Percentiles rank a stretch among this genome's conserved stretches.
These are phyloP conservation scores for Trachymyrmex septentrionalis DNA, from an alignment of 1,140 invertebrate species.

Conservation along the genomic window DNA sequence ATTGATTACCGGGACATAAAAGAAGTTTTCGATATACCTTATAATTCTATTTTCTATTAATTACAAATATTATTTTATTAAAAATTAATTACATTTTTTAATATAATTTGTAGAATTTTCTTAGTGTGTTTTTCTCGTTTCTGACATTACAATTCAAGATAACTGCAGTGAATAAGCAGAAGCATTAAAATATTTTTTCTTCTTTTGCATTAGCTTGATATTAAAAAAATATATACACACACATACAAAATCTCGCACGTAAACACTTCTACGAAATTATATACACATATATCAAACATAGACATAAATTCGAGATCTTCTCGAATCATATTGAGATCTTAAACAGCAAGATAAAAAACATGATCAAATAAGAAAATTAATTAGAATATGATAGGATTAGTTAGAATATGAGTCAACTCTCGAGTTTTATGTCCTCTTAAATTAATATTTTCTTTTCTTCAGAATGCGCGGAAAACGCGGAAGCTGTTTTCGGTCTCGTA, in stretches of 20 bases:
- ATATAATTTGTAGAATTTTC: too few relatives aligned
- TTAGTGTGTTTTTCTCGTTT: too few relatives aligned
- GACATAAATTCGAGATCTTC: background rate
- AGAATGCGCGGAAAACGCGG: conserved; percentile 82
- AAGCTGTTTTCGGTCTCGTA: conserved; percentile 73
- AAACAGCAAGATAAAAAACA: background rate
- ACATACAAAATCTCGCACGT: background rate
- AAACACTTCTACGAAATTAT: background rate
- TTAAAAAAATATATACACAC: background rate
- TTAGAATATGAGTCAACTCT: background rate
- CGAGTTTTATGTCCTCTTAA: background rate
- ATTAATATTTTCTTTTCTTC: conserved; percentile 6
- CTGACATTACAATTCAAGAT: too few relatives aligned
- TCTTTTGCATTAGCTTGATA: background rate
- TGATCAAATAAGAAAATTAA: background rate
- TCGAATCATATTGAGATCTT: background rate
- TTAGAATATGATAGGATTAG: too few relatives aligned
- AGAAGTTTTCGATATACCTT: too few relatives aligned
- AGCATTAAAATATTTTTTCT: background rate
- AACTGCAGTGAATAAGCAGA: too few relatives aligned
- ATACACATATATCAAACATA: background rate
- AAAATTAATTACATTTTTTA: too few relatives aligned
- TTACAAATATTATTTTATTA: too few relatives aligned
- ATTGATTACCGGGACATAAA: too few relatives aligned
- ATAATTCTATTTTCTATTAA: too few relatives aligned